Evolutionary conservation across 1,140 invertebrate genomes (phyloP), one percentile per base, ranked within the genome.

Genomic region (Pogonomyrmex barbatus): DNA sequence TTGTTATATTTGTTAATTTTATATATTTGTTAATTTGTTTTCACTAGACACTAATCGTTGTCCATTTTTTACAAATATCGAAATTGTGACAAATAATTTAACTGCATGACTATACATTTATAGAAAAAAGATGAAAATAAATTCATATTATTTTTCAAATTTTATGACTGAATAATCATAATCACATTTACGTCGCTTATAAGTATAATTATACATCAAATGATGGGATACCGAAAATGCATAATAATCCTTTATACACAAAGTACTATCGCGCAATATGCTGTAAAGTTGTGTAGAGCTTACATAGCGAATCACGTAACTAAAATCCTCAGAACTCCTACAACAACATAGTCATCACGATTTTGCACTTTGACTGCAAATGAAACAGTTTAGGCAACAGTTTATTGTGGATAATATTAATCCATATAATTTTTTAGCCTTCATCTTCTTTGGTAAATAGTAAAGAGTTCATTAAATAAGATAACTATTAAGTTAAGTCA

Each of bases 241-340:
- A 83, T 60, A 71, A 82, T 62, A 45, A 83, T 73, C 30, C 42
- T 50, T 24, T n/a, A 12, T 54, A 70, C 24, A 24, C 14, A 24
- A 73, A 73, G 30, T 24, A 60, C 30, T 83, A 75, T 73, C 54
- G 54, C 6, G 30, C 52, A 75, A 50, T 33, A 50, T 47, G 42
- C 42, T 73, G 42, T 36, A 75, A 83, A 83, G 68, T 83, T 83
- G 60, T 24, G 33, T 58, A 42, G 52, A 30, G 52, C 68, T 83
- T 83, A 83, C 68, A 47, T 45, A 73, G 68, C 42, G 10, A 83
- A 73, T 50, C 42, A 47, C 68, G 63, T 73, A 83, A 83, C 42
- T 71, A 83, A 83, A 83, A 83, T 73, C 68, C 54, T 75, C 68
- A 47, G 68, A 75, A 83, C 45, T 75, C 30, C n/a, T 60, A 50